Base-by-base conservation (phyloP, 2,113 vertebrate genomes). In the Corythornis madagascariensis region DNA sequence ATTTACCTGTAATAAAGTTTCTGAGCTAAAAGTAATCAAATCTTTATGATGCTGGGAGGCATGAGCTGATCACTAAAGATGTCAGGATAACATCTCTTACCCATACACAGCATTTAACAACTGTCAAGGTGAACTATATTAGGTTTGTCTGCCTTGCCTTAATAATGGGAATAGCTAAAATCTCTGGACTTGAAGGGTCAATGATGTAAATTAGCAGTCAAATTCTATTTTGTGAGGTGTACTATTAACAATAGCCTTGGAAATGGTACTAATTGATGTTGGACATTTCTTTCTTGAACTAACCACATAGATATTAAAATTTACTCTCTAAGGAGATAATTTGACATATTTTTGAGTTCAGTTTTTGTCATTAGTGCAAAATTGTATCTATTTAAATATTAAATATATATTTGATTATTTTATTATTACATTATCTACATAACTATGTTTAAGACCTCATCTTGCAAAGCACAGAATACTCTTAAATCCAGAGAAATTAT, bases 1-100 rank as follows among this genome's bases (percentile, higher is more conserved):
- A 93, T 93, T 95, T 85, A 93, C 94, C 92, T 89, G 84, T 80
- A 95, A 95, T 94, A 92, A 94, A 92, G 82, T 92, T 96, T 83
- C 86, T 79, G 64, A 70, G 55, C 74, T 89, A 67, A 83, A 94
- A 89, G 82, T 92, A 95, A 94, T 93, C 73, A 72, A 57, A 91
- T 84, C 81, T 9, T 3, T 90, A 82, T 70, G 92, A 89, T 71
- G 70, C 91, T 81, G 91, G 35, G 84, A 69, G 64, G 72, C 79
- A 89, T 12, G 35, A 95, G 78, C 85, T n/a, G 65, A 93, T 89
- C 87, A 77, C 81, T 89, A 35, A 87, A 94, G 82, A 78, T 29
- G 75, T 89, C 92, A 92, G 69, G 35, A 64, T 93, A 85, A 65
- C 69, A 89, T 45, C 75, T 86, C 89, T 89, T 83, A 57, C 18